phyloP scores from a whole-genome alignment of 2,113 vertebrate species.

The Neodontobutis hainanensis region DNA sequence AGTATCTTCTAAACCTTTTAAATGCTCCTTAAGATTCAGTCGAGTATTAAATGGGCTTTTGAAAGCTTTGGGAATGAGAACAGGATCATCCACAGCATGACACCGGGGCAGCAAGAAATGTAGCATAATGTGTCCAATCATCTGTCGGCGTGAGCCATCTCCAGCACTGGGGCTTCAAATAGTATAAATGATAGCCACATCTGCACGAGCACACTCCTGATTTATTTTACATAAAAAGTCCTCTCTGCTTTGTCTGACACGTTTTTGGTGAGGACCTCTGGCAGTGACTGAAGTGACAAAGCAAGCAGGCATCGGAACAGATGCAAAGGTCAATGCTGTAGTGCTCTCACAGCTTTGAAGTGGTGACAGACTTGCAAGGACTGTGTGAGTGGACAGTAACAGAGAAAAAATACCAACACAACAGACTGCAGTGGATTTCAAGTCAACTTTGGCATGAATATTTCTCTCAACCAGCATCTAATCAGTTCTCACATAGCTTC shows the following conservation, averaged over 20 bases:
- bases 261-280: background rate
- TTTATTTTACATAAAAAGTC: slow-evolving; percentile 32
- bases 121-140: slow-evolving; percentile 47
- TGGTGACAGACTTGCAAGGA: slow-evolving; percentile 8
- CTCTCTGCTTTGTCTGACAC: slow-evolving; percentile 16
- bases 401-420: background rate
- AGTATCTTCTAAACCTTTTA: background rate
- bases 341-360: slow-evolving; percentile 3
- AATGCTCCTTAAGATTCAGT: background rate
- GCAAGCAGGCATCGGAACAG: slow-evolving; percentile 9
- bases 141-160: slow-evolving; percentile 44
- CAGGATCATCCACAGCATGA: slow-evolving; percentile 29
- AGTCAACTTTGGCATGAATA: background rate
- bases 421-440: background rate
- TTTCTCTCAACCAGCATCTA: background rate
- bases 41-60: background rate
- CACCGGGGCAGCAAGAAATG: slow-evolving; percentile 11
- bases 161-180: slow-evolving; percentile 35
- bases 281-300: slow-evolving; percentile 11
- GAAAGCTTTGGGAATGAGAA: background rate
- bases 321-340: slow-evolving; percentile 52
- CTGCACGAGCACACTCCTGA: slow-evolving; percentile 20
- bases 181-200: slow-evolving; percentile 45
- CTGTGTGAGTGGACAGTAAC: background rate
- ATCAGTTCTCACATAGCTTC: slow-evolving; percentile 1